phyloP scores from a whole-genome alignment of 2,888 invertebrate genomes.

The Bhutanitis thaidina region DNA sequence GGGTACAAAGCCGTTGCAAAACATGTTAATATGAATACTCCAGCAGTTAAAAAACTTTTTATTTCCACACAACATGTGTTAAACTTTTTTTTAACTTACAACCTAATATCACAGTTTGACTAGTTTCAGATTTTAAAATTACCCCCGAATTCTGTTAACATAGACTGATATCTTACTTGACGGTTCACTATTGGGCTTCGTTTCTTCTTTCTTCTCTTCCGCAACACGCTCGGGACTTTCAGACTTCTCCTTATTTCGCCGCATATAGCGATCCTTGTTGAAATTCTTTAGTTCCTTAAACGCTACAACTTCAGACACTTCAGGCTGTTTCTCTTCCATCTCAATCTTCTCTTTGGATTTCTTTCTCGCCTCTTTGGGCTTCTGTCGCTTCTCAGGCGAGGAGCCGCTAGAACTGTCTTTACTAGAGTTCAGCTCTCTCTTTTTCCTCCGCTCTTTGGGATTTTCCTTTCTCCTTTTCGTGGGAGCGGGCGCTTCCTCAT shows the following conservation, averaged over 20 bases:
- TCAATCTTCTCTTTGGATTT: slow-evolving; percentile 29
- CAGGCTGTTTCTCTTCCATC: slow-evolving; percentile 28
- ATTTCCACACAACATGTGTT: slow-evolving; percentile 54
- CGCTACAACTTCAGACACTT: slow-evolving; percentile 44
- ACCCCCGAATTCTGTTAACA: slow-evolving; percentile 44
- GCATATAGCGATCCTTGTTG: slow-evolving; percentile 82
- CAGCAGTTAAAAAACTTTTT: slow-evolving; percentile 68
- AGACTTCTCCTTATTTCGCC: slow-evolving; percentile 81
- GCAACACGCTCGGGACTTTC: slow-evolving; percentile 73
- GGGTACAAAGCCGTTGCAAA: slow-evolving; percentile 52
- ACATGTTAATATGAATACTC: slow-evolving; percentile 69
- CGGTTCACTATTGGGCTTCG: slow-evolving; percentile 31
- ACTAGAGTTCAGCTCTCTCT: slow-evolving; percentile 24
- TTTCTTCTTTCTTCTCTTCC: slow-evolving; percentile 24
- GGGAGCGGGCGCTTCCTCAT: slow-evolving; percentile 27
- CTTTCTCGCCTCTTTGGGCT: slow-evolving; percentile 30
- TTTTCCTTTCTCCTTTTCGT: slow-evolving; percentile 40
- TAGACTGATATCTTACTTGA: slow-evolving; percentile 74
- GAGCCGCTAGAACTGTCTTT: slow-evolving; percentile 28
- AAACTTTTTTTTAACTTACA: slow-evolving; percentile 41
- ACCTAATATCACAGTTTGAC: slow-evolving; percentile 54
- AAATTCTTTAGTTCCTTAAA: slow-evolving; percentile 81
- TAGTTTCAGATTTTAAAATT: slow-evolving; percentile 20
- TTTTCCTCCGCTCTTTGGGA: slow-evolving; percentile 34
- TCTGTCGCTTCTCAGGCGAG: slow-evolving; percentile 30